A percentile compares a stretch with the other conserved stretches of the same genome.
These are phyloP conservation scores for Drosophila sulfurigaster DNA, from an alignment of 1,140 invertebrate species.

Conservation along the genomic window DNA sequence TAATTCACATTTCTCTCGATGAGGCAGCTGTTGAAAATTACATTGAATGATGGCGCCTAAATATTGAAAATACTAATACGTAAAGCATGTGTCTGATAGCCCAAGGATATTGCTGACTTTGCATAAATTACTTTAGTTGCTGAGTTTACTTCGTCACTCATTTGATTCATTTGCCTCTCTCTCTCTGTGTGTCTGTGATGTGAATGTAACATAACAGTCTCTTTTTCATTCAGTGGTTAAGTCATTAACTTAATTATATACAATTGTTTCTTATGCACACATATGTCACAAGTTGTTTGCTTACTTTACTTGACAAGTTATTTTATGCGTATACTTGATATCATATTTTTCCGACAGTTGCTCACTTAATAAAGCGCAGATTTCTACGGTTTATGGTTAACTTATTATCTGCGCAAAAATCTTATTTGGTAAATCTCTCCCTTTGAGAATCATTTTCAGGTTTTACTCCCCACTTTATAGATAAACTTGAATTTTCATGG, in stretches of 20 bases:
- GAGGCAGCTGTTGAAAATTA: constrained; percentile 2
- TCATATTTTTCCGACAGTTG: too few species aligned
- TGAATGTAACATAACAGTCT: too few species aligned
- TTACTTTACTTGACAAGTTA: not conserved
- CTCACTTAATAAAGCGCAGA: too few species aligned
- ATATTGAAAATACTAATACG: not conserved
- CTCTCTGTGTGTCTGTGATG: too few species aligned
- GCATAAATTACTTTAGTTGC: not conserved
- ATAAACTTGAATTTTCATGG: constrained; percentile 3
- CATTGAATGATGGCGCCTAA: not conserved
- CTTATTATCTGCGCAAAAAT: too few species aligned
- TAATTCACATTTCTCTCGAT: constrained; percentile 6
- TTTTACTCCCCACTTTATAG: not conserved
- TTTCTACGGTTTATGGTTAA: too few species aligned
- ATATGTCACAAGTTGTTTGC: not conserved
- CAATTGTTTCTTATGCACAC: not conserved
- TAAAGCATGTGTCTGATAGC: not conserved
- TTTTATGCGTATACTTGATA: not conserved
- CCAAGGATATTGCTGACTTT: not conserved
- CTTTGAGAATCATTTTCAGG: not conserved
- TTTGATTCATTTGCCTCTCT: not conserved
- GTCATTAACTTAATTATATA: constrained; percentile 2
- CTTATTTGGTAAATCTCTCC: not conserved
- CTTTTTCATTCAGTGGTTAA: not conserved
- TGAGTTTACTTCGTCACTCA: not conserved